Evolutionary conservation across 37 sponge, comb jelly and placozoan genomes (phyloP).

Genomic region (Oscarella lobularis): DNA sequence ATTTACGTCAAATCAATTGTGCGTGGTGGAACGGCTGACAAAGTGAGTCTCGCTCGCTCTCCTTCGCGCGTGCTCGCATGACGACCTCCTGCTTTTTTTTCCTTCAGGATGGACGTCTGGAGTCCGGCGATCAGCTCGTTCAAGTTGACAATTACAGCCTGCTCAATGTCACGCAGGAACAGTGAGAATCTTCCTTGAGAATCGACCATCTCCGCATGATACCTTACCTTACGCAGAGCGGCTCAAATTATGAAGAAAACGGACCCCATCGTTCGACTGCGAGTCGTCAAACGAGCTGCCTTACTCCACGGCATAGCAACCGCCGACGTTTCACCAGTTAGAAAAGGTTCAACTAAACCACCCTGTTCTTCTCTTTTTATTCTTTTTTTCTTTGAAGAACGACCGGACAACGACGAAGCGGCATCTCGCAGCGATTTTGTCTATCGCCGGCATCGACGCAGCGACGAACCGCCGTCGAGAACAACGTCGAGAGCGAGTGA

Average conservation of each 20-base stretch:
- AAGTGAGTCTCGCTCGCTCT: slow-evolving; percentile 1
- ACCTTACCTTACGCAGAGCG: slow-evolving; percentile 16
- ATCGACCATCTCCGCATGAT: background rate
- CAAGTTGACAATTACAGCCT: slow-evolving; percentile 28
- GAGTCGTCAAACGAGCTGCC: slow-evolving; percentile 44
- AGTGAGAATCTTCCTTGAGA: slow-evolving; percentile 16
- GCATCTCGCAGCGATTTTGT: background rate
- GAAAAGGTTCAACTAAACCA: too few species aligned
- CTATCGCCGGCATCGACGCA: background rate
- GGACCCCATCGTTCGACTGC: slow-evolving; percentile 17
- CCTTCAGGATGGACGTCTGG: slow-evolving; percentile 47
- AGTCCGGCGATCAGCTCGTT: slow-evolving; percentile 55
- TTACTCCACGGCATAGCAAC: slow-evolving; percentile 19
- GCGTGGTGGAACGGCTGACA: slow-evolving; percentile 28
- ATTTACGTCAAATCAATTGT: slow-evolving; percentile 43
- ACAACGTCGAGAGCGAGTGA: background rate
- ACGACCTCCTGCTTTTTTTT: background rate
- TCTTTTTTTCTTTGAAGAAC: too few species aligned
- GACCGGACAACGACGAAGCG: background rate
- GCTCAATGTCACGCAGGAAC: slow-evolving; percentile 28
- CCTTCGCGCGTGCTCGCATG: background rate
- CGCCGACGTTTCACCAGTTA: slow-evolving; percentile 1
- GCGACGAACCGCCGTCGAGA: background rate
- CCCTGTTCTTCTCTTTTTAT: too few species aligned
- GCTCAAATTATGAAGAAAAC: slow-evolving; percentile 30